Base-by-base conservation (phyloP, 2,113 vertebrate genomes). In the Acrocephalus arundinaceus region DNA sequence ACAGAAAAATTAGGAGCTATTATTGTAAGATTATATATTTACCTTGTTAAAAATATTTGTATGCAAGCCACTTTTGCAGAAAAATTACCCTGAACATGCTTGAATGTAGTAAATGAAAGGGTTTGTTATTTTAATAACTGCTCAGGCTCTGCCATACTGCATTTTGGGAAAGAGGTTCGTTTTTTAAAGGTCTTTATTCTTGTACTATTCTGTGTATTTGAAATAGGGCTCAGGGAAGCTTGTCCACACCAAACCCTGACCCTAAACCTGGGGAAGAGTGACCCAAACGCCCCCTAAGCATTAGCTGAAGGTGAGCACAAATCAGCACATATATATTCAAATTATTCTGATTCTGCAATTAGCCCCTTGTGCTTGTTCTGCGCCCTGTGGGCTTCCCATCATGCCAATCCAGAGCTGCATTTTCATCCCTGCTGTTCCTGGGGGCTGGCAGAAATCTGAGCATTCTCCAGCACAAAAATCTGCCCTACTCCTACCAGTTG, bases 41-140 rank as follows among this genome's bases (percentile, higher is more conserved):
- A 96, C 97, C 97, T 97, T 97, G 97, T 97, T 97, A 97, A 96
- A 94, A 95, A 92, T 97, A 97, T 97, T 98, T 98, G 96, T 95
- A 96, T 94, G 95, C 83, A 94, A 97, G 97, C 96, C 94, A 92
- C 92, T 97, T 97, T 46, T 92, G 80, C 93, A 95, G 93, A 96
- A 95, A 89, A 96, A 97, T 94, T 96, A 97, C 97, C 92, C 94
- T 92, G 77, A 95, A 92, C 85, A 79, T 89, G 95, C 91, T 93
- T 95, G 96, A 96, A 97, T 91, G 94, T 93, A 96, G 93, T 89
- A 97, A 95, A 97, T 97, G 96, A 96, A 97, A 97, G 95, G 94
- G 94, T 96, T 91, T 95, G 85, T 84, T 94, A 96, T 97, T 97
- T 95, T 96, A 92, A 87, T 94, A 93, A 94, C 70, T 78, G 90